Base-by-base conservation (phyloP, 2,797 vertebrate genomes). In the Hemibagrus guttatus region DNA sequence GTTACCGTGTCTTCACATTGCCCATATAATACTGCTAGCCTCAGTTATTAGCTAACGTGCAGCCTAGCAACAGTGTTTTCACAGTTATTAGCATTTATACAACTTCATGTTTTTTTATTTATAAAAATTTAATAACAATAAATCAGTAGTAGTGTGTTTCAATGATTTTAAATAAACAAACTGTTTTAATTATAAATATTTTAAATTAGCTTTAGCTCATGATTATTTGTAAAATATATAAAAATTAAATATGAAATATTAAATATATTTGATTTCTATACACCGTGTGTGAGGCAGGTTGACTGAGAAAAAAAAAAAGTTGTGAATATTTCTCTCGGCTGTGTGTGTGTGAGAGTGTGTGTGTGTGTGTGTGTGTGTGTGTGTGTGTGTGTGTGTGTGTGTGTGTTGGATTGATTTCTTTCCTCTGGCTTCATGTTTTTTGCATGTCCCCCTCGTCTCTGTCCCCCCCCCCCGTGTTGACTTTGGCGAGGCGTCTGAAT, bases 401-500 rank as follows among this genome's bases (percentile, higher is more conserved):
- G 86, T 72, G 92, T 91, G 89, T 93, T 89, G 89, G 92, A 93
- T 94, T 93, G 93, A 92, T 35, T 87, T 54, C 35, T 89, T 92
- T 92, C 93, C 92, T 90, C 88, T 26, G 72, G 85, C 89, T 90
- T 94, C 93, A 93, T 94, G 85, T 84, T 90, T 91, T 83, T 91
- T 91, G 91, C 94, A 90, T 86, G 90, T 94, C 91, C 94, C 92
- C 90, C 92, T 84, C 93, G 91, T 92, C 86, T 90, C 90, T 90
- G 91, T 92, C 91, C 87, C 93, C 93, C 93, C 93, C 94, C 95
- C 94, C 87, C 91, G 89, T 92, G 93, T 94, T 95, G 94, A 95
- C 92, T 95, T 94, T 95, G 93, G 94, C 94, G 94, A 94, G 92
- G 92, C 93, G 95, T 93, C 94, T 96, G 95, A 94, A 94, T 96